phyloP scores from a whole-genome alignment of 2,888 invertebrate genomes.

The Agrotis exclamationis region DNA sequence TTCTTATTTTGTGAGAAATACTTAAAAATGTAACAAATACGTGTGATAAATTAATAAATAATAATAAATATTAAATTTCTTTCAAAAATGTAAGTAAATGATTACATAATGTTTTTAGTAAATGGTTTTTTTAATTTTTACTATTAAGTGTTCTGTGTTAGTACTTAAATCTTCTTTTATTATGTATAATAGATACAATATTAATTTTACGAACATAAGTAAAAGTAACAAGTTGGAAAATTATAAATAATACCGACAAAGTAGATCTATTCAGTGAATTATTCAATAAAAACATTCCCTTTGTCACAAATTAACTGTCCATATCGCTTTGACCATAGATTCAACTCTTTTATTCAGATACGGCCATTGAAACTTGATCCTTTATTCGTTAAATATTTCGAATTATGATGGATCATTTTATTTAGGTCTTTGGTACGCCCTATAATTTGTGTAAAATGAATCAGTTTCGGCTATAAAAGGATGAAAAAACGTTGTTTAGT shows the following conservation, averaged over 20 bases:
- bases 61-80: too few species aligned
- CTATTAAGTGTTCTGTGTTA: too few species aligned
- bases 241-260: constrained; percentile 46
- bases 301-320: constrained; percentile 67
- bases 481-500: constrained; percentile 40
- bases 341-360: constrained; percentile 20
- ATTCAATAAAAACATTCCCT: constrained; percentile 58
- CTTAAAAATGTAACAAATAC: too few species aligned
- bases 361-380: constrained; percentile 40
- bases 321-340: constrained; percentile 39
- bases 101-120: too few species aligned
- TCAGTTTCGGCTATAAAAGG: constrained; percentile 50
- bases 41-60: too few species aligned
- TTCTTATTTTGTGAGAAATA: too few species aligned
- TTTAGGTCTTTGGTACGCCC: constrained; percentile 44
- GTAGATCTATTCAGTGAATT: constrained; percentile 33
- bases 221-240: constrained; percentile 22
- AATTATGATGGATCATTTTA: constrained; percentile 27
- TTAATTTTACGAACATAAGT: neutral
- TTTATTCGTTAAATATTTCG: constrained; percentile 4
- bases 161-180: too few species aligned
- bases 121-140: too few species aligned
- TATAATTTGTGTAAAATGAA: constrained; percentile 62
- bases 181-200: constrained; percentile 1
- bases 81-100: too few species aligned